phyloP scores from a whole-genome alignment of 2,797 vertebrate species.

The Pogoniulus pusillus region DNA sequence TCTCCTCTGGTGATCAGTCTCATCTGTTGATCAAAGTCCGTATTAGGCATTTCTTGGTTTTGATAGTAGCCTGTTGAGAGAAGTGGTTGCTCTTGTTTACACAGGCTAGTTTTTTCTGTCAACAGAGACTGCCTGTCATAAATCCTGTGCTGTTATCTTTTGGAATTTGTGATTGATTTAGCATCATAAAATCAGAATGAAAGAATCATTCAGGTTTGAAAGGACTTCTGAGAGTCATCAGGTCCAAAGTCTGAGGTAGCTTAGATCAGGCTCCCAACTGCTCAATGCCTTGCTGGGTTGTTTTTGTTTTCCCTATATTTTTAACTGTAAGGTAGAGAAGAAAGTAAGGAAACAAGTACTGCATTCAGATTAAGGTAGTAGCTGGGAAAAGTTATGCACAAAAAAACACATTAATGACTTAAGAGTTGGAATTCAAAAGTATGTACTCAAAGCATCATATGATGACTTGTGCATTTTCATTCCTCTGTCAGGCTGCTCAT shows the following conservation, averaged over 20 bases:
- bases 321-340: neutral
- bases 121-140: neutral
- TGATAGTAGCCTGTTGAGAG: neutral
- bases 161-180: neutral
- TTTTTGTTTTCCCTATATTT: neutral
- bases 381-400: neutral
- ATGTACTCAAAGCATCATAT: neutral
- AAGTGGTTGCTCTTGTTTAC: neutral
- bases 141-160: neutral
- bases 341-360: neutral
- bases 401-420: rapidly evolving
- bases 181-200: neutral
- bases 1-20: neutral
- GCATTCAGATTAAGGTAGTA: neutral
- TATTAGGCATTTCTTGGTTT: neutral
- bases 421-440: neutral
- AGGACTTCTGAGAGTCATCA: neutral
- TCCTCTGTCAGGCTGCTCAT: neutral
- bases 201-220: neutral
- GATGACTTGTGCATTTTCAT: neutral
- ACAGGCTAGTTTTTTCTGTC: neutral
- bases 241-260: neutral
- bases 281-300: neutral
- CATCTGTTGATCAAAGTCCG: neutral
- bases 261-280: neutral